These are phyloP conservation scores for Platysteira castanea DNA, from an alignment of 2,113 vertebrate genomes.

Conservation along the genomic window DNA sequence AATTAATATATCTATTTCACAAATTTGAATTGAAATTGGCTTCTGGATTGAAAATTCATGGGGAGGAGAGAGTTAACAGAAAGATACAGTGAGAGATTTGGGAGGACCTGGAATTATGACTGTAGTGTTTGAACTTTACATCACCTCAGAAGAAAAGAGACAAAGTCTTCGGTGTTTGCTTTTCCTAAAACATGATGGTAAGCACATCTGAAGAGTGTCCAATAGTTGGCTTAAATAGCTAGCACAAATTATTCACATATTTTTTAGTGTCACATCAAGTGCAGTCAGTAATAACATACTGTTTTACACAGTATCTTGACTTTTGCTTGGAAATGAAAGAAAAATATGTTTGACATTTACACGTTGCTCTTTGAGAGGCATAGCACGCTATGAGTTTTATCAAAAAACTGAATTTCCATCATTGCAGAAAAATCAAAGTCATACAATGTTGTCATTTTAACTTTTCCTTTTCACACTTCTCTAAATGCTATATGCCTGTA, in stretches of 20 bases:
- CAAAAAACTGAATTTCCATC: background rate
- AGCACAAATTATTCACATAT: background rate
- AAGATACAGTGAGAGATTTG: background rate
- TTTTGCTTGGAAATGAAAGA: background rate
- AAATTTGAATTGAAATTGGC: background rate
- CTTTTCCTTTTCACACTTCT: background rate
- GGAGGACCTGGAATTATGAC: background rate
- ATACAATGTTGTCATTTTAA: background rate
- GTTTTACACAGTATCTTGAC: background rate
- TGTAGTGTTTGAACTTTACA: background rate
- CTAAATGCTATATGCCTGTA: background rate
- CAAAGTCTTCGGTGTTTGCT: background rate
- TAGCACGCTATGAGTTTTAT: background rate
- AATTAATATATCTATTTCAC: background rate
- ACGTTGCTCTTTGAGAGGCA: background rate
- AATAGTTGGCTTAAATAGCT: background rate
- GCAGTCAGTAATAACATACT: background rate
- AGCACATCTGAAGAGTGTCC: background rate
- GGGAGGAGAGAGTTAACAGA: background rate
- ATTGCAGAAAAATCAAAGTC: background rate
- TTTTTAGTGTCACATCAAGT: background rate
- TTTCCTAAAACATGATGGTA: background rate
- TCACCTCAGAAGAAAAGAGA: background rate
- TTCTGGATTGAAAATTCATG: background rate
- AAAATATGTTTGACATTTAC: background rate